Conservation (phyloP, 2,888 invertebrate species). For the Melieria crassipennis region DNA sequence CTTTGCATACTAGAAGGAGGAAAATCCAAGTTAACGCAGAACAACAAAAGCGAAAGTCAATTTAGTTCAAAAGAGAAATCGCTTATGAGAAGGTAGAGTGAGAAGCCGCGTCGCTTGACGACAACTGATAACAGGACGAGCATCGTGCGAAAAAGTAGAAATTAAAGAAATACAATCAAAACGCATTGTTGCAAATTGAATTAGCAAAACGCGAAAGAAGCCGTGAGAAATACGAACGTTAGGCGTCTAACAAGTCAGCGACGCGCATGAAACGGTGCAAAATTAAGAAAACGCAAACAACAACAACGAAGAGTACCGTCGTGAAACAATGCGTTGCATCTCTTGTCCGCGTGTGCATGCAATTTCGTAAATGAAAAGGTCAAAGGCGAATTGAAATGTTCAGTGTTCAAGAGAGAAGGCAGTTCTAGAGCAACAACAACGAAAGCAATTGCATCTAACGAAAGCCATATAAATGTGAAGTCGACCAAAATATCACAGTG, state of each 20-base stretch:
- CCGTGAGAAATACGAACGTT: neutral
- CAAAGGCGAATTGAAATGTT: slow-evolving; percentile 15
- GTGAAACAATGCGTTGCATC: neutral
- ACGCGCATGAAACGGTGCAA: neutral
- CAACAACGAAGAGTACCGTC: neutral
- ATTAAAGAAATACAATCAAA: neutral
- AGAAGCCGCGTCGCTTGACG: no score
- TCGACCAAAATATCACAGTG: no score
- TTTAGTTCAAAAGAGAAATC: neutral
- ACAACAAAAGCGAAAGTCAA: slow-evolving; percentile 1
- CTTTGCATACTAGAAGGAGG: neutral
- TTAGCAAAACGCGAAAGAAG: neutral
- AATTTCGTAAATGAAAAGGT: slow-evolving; percentile 14
- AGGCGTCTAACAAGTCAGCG: neutral
- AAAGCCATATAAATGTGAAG: neutral
- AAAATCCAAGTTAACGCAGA: neutral
- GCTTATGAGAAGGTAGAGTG: neutral
- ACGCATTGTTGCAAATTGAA: neutral
- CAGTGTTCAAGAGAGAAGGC: neutral
- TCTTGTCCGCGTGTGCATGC: neutral
- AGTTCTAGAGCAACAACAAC: neutral
- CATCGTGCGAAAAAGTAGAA: neutral
- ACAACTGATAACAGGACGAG: neutral
- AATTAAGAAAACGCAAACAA: neutral
- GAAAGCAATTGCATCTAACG: slow-evolving; percentile 8